Evolutionary conservation across 2,797 vertebrate species (phyloP).

Genomic region (Melanotaenia pygmaea): DNA sequence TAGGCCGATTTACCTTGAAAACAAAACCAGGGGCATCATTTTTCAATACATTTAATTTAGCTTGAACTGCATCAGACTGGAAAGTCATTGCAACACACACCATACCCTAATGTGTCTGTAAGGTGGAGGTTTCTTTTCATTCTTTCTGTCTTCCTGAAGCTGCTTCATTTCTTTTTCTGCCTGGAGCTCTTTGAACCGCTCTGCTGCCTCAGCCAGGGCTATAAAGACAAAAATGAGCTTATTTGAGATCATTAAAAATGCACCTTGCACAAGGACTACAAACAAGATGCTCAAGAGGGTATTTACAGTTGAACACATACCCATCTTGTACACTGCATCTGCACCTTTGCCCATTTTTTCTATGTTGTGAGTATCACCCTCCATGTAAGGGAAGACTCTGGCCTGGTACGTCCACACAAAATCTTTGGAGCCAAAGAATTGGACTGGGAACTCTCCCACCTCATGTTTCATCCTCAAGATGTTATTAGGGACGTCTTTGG

Average conservation of each 20-base stretch:
- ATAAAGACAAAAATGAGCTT: slow-evolving; percentile 36
- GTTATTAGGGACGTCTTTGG: slow-evolving; percentile 92
- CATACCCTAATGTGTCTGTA: slow-evolving; percentile 95
- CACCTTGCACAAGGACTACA: neutral
- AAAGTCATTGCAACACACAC: neutral
- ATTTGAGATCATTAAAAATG: neutral
- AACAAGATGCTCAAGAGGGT: neutral
- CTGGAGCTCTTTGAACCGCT: slow-evolving; percentile 93
- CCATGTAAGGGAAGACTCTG: slow-evolving; percentile 98
- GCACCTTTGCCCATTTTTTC: slow-evolving; percentile 98
- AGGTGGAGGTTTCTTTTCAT: slow-evolving; percentile 97
- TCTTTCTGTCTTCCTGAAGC: slow-evolving; percentile 96
- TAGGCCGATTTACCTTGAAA: slow-evolving; percentile 90
- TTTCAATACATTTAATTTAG: neutral
- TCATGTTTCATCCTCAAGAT: slow-evolving; percentile 96
- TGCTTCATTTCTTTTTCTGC: slow-evolving; percentile 94
- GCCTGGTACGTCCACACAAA: slow-evolving; percentile 99
- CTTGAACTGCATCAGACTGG: neutral
- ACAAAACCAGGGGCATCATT: neutral
- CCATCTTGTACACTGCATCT: slow-evolving; percentile 95
- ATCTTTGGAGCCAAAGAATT: slow-evolving; percentile 98
- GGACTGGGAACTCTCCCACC: slow-evolving; percentile 96
- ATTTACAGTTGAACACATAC: slow-evolving; percentile 67
- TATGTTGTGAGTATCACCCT: slow-evolving; percentile 96
- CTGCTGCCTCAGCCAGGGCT: slow-evolving; percentile 95